Evolutionary conservation across 2,888 invertebrate genomes (phyloP).

Genomic region (Allolobophora icterica): DNA sequence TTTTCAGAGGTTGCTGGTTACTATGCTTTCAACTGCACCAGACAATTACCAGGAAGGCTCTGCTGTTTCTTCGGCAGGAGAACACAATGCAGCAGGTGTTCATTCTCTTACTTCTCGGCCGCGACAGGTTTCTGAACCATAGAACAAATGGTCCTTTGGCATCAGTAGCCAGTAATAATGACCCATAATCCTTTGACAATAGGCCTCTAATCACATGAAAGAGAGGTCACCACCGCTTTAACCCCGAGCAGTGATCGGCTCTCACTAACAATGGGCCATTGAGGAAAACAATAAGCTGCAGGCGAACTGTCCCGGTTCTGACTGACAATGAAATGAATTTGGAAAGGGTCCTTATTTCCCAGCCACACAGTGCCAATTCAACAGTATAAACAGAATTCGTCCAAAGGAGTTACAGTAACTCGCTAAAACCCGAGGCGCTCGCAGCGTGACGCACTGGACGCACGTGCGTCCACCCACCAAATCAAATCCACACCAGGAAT

Average conservation of each 20-base stretch:
- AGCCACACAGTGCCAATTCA: neutral
- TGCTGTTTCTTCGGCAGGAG: neutral
- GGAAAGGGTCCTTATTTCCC: neutral
- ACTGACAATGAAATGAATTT: neutral
- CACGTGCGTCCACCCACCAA: no score
- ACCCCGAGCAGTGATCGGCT: neutral
- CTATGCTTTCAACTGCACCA: neutral
- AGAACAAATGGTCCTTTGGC: neutral
- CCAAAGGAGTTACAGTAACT: neutral
- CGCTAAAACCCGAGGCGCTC: no score
- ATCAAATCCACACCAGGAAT: no score
- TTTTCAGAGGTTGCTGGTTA: neutral
- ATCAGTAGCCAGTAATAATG: neutral
- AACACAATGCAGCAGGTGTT: constrained; percentile 1
- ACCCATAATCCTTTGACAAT: constrained; percentile 10
- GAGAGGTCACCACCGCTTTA: constrained; percentile 4
- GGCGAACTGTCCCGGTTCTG: neutral
- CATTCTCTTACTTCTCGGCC: neutral
- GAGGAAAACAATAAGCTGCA: neutral
- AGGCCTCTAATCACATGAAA: neutral
- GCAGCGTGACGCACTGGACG: no score
- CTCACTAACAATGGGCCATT: neutral
- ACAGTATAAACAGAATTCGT: neutral
- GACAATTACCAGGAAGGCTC: constrained; percentile 17
- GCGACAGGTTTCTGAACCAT: neutral